Base-by-base conservation (phyloP, 2,888 invertebrate species). In the Marasmarcha lunaedactyla region DNA sequence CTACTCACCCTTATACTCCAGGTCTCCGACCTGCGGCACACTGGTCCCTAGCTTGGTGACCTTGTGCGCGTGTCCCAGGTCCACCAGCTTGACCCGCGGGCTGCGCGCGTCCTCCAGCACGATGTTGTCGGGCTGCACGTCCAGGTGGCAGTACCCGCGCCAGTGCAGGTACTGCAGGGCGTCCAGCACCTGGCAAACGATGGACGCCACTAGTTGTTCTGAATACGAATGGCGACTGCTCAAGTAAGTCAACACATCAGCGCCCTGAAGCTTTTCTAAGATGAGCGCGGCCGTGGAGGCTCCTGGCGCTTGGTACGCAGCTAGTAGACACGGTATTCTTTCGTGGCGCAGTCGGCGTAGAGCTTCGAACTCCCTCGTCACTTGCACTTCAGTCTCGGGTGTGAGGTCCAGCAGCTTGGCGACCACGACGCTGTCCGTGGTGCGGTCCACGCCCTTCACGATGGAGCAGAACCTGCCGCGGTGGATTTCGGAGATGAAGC, bases 151-250 rank as follows among this genome's bases (percentile, higher is more conserved):
- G 50, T 90, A 89, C 1, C 96, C 96, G 55, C 94, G 87, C 93
- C 97, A 97, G 71, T 98, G 98, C 33, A 99, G 81, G 70, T 97
- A 98, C 71, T 97, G 97, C 1, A 98, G 78, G 1, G 90, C 97
- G 59, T 97, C 95, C 41, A 96, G 73, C 1, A 95, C 78, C 79
- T 98, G 98, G 1, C 90, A 87, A 33, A 97, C 87, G 14, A 97
- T 90, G 1, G 89, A 90, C 0, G 95, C 92, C 0, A 98, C 95
- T 71, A 91, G 91, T 71, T 97, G 95, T 70, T 98, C 98, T 0
- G 91, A 89, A 71, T 97, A 98, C 54, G 95, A 93, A 65, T 96
- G 94, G 38, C 91, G 88, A 52, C 91, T 93, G 1, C 94, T 90
- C 41, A 97, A 85, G 66, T 94, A 97, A 0, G 94, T 93, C 2